Conservation (phyloP, 2,888 invertebrate genomes). For the Diarsia dahlii region DNA sequence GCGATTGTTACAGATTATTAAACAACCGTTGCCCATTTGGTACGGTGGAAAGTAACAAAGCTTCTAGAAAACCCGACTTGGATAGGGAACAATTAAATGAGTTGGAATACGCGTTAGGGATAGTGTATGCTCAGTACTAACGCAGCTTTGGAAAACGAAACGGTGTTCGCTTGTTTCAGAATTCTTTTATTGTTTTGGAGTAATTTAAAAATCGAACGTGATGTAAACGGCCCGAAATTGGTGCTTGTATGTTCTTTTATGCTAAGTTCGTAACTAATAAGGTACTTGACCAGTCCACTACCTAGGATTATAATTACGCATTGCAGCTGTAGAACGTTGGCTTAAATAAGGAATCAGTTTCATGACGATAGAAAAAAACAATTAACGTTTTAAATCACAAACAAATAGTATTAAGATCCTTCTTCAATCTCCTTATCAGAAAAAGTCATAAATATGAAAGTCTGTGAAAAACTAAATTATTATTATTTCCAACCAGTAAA, state of each 20-base stretch:
- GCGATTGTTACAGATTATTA: constrained; percentile 79
- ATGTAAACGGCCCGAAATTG: constrained; percentile 3
- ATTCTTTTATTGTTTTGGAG: constrained; percentile 15
- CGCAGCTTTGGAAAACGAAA: constrained; percentile 18
- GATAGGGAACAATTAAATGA: constrained; percentile 69
- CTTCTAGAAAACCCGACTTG: constrained; percentile 70
- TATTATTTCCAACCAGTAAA: not conserved
- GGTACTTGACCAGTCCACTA: not conserved
- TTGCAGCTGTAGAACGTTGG: no score
- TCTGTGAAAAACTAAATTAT: not conserved
- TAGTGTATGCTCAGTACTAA: constrained; percentile 28
- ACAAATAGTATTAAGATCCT: not conserved
- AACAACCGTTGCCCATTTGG: constrained; percentile 73
- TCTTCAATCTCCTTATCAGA: not conserved
- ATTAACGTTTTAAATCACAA: not conserved
- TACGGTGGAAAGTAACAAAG: constrained; percentile 72
- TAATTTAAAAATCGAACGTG: constrained; percentile 38
- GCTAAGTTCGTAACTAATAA: not conserved
- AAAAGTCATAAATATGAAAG: not conserved
- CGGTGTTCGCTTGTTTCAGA: constrained; percentile 8
- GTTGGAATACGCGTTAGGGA: constrained; percentile 38
- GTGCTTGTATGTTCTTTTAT: constrained; percentile 3
- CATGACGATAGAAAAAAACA: not conserved
- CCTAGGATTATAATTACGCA: no score
- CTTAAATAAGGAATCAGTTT: no score